Evolutionary conservation across 2,888 invertebrate species (phyloP), one percentile per base, ranked within the genome.

Genomic region (Sclerodermus sp.): DNA sequence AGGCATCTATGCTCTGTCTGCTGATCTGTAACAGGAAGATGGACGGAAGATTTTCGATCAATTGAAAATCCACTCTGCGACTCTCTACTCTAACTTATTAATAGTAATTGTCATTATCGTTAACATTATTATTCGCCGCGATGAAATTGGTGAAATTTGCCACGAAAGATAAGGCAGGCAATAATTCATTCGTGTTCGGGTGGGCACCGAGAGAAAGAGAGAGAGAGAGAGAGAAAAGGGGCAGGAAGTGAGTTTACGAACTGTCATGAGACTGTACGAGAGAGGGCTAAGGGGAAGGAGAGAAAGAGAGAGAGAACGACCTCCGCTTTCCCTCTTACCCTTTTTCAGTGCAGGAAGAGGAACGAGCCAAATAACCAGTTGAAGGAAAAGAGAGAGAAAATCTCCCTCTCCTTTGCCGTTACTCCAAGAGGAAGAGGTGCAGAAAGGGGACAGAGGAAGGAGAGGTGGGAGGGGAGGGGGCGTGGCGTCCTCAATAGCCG

Each of bases 1-100:
- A 97, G 8, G 96, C 97, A 81, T 99, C 98, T 76, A 99, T 99
- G 58, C 96, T 96, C 75, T 96, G 93, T 47, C 99, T 88, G 45
- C 93, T 91, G 73, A 99, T 97, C 96, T 97, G 87, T 9, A 85
- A 82, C 59, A 67, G 62, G 70, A 69, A 64, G 49, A 49, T 29
- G 40, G n/a, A n/a, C n/a, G n/a, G n/a, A n/a, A n/a, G n/a, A n/a
- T n/a, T n/a, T n/a, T n/a, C n/a, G n/a, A n/a, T n/a, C n/a, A n/a
- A n/a, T n/a, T n/a, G n/a, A n/a, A n/a, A n/a, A n/a, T n/a, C n/a
- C n/a, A n/a, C n/a, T n/a, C n/a, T n/a, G n/a, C n/a, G n/a, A n/a
- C n/a, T n/a, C n/a, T n/a, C n/a, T n/a, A n/a, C n/a, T n/a, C n/a
- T n/a, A n/a, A n/a, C n/a, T n/a, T n/a, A n/a, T n/a, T n/a, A n/a